Base-by-base conservation (phyloP, 2,113 vertebrate genomes). In the Chaetura pelagica region DNA sequence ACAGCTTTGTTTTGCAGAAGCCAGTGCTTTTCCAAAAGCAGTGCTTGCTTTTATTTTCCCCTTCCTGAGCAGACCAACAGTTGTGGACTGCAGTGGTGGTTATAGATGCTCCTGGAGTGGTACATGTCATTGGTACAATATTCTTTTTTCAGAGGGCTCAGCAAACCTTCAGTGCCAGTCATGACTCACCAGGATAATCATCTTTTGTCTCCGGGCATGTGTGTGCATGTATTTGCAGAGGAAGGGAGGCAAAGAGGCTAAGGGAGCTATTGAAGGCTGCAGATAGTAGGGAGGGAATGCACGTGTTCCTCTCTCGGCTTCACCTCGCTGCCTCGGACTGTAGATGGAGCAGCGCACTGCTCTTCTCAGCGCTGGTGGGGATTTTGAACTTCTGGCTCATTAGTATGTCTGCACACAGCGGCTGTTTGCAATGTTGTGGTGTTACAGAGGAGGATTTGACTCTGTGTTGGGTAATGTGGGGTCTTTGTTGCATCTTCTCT, bases 181-280 rank as follows among this genome's bases (percentile, higher is more conserved):
- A 12, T 95, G 89, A 89, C 86, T 94, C 94, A 89, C 91, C 76
- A 62, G 77, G 73, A 68, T 86, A 74, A 93, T 95, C 29, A 5
- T 73, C 91, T 90, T 96, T 94, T 93, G 89, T 93, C 91, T 95
- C 68, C 42, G 81, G 76, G 68, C 86, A 15, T 78, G 91, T 67
- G 73, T 68, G 84, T 93, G 91, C 92, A n/a, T 90, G 88, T 29
- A 22, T 96, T 85, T 92, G 75, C 61, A 44, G 72, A 66, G 32
- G 82, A 80, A 80, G 57, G 68, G 42, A 77, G 54, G 26, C 52
- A 29, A 82, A 55, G 55, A 35, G 54, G 76, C 67, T 32, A 4
- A 55, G 42, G 29, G 19, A 77, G 85, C 58, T 46, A 27, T 18
- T 4, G 64, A 67, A 77, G 48, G 68, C 90, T 84, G 85, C 67